Base-by-base conservation (phyloP, 2,888 invertebrate genomes). In the Autographa gamma region DNA sequence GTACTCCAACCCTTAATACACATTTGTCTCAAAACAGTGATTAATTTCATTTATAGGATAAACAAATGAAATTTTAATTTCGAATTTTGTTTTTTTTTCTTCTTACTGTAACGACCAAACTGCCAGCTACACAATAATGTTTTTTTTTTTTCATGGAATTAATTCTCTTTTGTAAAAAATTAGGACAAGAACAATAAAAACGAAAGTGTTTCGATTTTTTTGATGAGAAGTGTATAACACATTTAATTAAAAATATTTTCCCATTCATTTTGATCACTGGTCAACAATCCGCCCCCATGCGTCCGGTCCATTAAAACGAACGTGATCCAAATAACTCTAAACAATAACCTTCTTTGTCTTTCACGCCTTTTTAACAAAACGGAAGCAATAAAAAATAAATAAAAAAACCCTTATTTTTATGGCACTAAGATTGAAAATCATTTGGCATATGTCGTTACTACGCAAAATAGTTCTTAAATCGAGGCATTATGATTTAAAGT, bases 241-340 rank as follows among this genome's bases (percentile, higher is more conserved):
- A 67, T 73, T 73, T 74, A 81, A 81, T 82, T 80, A 73, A 73
- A 83, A 82, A 75, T 74, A 82, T 85, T 88, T 86, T 84, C 88
- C 86, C 86, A 86, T 83, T 78, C 67, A 70, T 76, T 85, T 85
- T 87, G 85, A 84, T 86, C 80, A 78, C 82, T 84, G 91, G 91
- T 88, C 91, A 86, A 92, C 91, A 92, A 90, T 90, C 86, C 78
- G 79, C 93, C 93, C 92, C 80, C 89, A 91, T 92, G 81, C 86
- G 89, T 90, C 89, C 90, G 85, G 87, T 84, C 88, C 88, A 92
- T 92, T 91, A 90, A 91, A 87, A 89, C 86, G 90, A 86, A 89
- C 89, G 87, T 89, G 90, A 85, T 81, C 85, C 78, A 78, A 89
- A 90, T 88, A 83, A 86, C 71, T 74, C 77, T 84, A 89, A 88